phyloP scores from a whole-genome alignment of 2,113 vertebrate species.

The Rousettus leschenaultii region DNA sequence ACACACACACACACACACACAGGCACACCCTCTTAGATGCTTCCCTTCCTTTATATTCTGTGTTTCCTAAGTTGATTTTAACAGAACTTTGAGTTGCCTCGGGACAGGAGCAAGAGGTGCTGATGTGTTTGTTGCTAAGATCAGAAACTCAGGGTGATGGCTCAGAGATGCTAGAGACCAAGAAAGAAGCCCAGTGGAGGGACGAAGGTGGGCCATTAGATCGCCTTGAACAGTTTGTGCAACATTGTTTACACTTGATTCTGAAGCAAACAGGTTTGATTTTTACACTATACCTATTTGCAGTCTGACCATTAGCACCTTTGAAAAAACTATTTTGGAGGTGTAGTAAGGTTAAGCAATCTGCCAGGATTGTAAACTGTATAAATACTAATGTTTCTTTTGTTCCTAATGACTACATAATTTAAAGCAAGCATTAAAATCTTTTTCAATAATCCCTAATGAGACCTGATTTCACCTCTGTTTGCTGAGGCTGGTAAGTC shows the following conservation, averaged over 20 bases:
- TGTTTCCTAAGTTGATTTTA: not conserved
- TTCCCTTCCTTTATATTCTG: not conserved
- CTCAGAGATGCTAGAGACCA: not conserved
- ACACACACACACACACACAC: not conserved
- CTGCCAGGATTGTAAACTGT: not conserved
- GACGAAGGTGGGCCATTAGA: not conserved
- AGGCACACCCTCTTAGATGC: not conserved
- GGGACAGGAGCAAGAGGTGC: not conserved
- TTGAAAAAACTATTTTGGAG: not conserved
- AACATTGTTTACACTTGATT: not conserved
- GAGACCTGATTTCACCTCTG: constrained; percentile 17
- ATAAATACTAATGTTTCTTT: not conserved
- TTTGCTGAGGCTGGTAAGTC: not conserved
- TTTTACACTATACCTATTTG: not conserved
- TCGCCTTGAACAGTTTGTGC: not conserved
- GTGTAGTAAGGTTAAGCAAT: not conserved
- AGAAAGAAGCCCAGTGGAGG: not conserved
- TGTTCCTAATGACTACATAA: not conserved
- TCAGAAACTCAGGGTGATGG: too few relatives aligned
- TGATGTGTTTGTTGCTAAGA: not conserved
- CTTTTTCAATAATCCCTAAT: not conserved
- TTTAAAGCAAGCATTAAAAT: not conserved
- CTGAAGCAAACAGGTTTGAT: not conserved
- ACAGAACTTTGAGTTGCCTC: not conserved
- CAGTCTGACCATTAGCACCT: not conserved